Evolutionary conservation across 2,888 invertebrate genomes (phyloP).

Genomic region (Cerastis leucographa): DNA sequence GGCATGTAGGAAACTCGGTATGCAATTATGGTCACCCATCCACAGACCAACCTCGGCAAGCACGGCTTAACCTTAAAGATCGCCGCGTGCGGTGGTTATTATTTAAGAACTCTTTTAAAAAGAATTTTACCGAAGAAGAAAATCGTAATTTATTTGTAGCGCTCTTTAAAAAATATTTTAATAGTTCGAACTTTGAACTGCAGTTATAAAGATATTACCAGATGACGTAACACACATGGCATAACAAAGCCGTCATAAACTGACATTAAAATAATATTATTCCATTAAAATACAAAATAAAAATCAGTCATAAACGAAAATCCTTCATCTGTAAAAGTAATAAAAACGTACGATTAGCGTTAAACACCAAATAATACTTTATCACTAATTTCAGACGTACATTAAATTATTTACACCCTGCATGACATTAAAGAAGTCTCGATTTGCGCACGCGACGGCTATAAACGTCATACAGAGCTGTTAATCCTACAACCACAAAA

Average conservation of each 20-base stretch:
- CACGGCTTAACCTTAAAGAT: too few relatives aligned
- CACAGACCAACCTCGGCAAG: too few relatives aligned
- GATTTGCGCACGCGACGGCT: slow-evolving; percentile 84
- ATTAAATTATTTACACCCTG: slow-evolving; percentile 80
- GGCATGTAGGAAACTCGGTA: too few relatives aligned
- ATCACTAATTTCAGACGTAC: slow-evolving; percentile 76
- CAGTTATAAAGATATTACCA: neutral
- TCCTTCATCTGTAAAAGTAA: slow-evolving; percentile 65
- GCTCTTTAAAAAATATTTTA: neutral
- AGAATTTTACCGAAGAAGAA: too few relatives aligned
- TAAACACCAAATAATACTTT: slow-evolving; percentile 84
- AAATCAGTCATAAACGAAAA: slow-evolving; percentile 50
- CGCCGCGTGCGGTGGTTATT: too few relatives aligned
- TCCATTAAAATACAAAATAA: slow-evolving; percentile 33
- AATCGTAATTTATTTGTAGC: neutral
- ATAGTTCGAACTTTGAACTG: neutral
- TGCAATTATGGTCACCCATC: too few relatives aligned
- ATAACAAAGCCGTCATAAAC: slow-evolving; percentile 29
- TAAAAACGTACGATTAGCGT: slow-evolving; percentile 83
- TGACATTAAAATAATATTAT: slow-evolving; percentile 36
- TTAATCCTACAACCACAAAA: slow-evolving; percentile 40
- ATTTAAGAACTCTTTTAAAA: too few relatives aligned
- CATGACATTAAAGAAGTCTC: slow-evolving; percentile 73
- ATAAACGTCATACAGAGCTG: slow-evolving; percentile 60
- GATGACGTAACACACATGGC: neutral